Evolutionary conservation across 1,140 invertebrate species (phyloP).

Genomic region (Solen grandis): DNA sequence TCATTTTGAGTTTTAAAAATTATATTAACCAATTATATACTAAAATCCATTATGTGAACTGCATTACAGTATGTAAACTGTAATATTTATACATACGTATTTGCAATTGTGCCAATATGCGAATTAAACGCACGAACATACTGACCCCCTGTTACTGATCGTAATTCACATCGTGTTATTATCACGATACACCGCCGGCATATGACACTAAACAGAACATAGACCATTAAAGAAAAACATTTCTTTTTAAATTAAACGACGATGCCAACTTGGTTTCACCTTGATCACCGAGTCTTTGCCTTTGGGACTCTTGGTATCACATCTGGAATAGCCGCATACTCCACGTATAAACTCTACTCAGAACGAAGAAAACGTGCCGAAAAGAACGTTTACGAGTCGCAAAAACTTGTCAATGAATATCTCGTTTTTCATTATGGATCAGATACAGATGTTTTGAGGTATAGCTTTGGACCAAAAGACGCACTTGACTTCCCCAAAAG

Average conservation of each 20-base stretch:
- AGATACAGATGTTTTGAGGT: constrained; percentile 69
- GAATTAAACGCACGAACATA: no score
- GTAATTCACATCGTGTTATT: no score
- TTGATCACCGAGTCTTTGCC: constrained; percentile 74
- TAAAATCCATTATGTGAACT: no score
- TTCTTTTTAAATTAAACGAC: neutral
- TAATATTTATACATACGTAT: no score
- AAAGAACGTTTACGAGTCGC: constrained; percentile 76
- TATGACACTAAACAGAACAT: neutral
- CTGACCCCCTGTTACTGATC: no score
- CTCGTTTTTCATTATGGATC: constrained; percentile 78
- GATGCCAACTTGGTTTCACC: constrained; percentile 68
- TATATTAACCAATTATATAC: no score
- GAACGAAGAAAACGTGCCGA: constrained; percentile 40
- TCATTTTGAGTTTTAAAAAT: no score
- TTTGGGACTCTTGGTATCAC: constrained; percentile 67
- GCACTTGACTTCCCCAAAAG: constrained; percentile 78
- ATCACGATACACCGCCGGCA: neutral
- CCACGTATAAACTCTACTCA: constrained; percentile 69
- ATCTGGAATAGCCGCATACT: constrained; percentile 71
- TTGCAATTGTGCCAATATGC: no score
- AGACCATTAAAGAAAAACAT: neutral
- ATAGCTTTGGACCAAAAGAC: constrained; percentile 73
- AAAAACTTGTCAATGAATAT: constrained; percentile 77
- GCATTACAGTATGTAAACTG: no score